Evolutionary conservation across 92 coral and sea anemone genomes (phyloP), one percentile per base, ranked within the genome.

Genomic region (Pocillopora grandis): DNA sequence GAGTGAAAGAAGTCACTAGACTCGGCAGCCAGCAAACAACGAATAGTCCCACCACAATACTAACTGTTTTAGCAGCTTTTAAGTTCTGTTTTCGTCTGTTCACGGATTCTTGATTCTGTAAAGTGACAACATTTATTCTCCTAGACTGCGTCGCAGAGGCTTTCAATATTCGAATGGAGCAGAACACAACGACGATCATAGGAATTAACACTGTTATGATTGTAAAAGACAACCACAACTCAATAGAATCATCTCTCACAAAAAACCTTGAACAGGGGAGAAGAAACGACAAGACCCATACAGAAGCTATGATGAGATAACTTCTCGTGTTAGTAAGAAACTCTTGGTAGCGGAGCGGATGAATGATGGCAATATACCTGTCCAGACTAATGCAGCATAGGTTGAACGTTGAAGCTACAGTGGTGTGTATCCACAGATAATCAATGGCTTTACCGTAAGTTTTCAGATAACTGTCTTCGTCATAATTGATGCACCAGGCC

Each of bases 11-110:
- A 48, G 77, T 73, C 6, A 52, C 17, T 18, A 73, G 62, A 73
- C 77, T 73, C 52, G 77, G 77, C 33, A 73, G 33, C 77, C 77
- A 73, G 17, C 60, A 73, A 48, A 73, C 77, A 52, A 73, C 77
- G n/a, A 73, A 73, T 16, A 73, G 77, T 9, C 77, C 77, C 0
- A 73, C 77, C 77, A 73, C 77, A 19, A 73, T 73, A 37, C 77
- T 13, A n/a, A 73, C 61, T 2, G 62, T 73, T 37, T 49, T 73
- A 19, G 77, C 58, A 18, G 77, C 77, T 8, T 73, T 73, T 2
- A 48, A 73, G 77, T 73, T 73, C 62, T 18, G 20, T 56, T 23
- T 73, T 2, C 35, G 19, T 73, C 35, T 73, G 18, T 73, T 49
- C 9, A 19, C 58, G 33, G 77, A 19, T 3, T 73, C 62, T 2